Evolutionary conservation across 2,888 invertebrate genomes (phyloP), one percentile per base, ranked within the genome.

Genomic region (Spodoptera picta): DNA sequence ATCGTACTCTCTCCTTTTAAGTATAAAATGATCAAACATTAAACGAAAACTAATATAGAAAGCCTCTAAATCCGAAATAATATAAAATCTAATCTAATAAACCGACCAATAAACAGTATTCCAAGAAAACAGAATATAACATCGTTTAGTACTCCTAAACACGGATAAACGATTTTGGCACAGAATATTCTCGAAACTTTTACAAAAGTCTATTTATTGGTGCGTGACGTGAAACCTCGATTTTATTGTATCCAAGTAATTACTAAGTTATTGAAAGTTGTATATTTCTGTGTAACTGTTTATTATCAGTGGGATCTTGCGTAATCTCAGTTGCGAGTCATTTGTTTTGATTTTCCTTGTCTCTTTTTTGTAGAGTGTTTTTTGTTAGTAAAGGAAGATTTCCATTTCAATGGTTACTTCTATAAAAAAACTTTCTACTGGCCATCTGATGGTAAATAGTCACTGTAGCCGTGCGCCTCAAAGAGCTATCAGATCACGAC

Each of bases 101-200:
- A 65, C 36, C 50, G 60, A 50, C 14, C 10, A 31, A 24, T 23
- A 53, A 62, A 65, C 44, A 54, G 41, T 57, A 53, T 57, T 53
- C 14, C 19, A 24, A 59, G 52, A 42, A 57, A 65, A 70, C 47
- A 57, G 49, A 69, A 57, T 55, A 56, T 60, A 73, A 72, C 51
- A 68, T 56, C 60, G 52, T 64, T 68, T 62, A 73, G 54, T 51
- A 56, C 43, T 68, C 46, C 53, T 62, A 59, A 67, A 59, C 55
- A 61, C 50, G 62, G 60, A 65, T 73, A 79, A 79, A 68, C 65
- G 78, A 54, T 73, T 74, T 73, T 64, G 68, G 66, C 59, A 49
- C 43, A 49, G 19, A 79, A 70, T 55, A 45, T 65, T 66, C 36
- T 59, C 45, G 42, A 76, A 77, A 3, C 67, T 76, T 70, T 52